Conservation (phyloP, 2,797 vertebrate genomes). For the Heterohyrax brucei region DNA sequence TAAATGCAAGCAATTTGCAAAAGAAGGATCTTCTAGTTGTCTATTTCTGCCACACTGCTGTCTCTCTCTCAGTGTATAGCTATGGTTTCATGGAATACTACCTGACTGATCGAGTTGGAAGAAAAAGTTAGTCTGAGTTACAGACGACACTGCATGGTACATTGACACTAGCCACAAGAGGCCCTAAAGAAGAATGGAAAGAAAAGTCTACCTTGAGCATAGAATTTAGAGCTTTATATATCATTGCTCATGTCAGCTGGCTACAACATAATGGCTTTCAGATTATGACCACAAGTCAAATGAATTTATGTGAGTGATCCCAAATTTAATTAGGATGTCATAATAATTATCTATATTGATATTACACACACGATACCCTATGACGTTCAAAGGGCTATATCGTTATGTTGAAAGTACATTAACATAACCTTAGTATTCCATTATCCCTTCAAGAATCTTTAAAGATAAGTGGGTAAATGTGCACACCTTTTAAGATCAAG, state of each 20-base stretch:
- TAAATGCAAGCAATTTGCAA: neutral
- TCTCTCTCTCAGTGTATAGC: neutral
- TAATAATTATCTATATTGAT: constrained; percentile 36
- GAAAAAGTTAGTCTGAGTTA: neutral
- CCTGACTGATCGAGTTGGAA: neutral
- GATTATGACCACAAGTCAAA: neutral
- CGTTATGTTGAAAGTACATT: constrained; percentile 7
- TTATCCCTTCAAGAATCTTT: neutral
- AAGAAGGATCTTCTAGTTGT: neutral
- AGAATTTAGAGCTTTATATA: neutral
- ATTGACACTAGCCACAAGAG: neutral
- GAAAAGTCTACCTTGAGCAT: neutral
- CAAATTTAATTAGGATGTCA: constrained; percentile 48
- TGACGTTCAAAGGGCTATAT: neutral
- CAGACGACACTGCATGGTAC: neutral
- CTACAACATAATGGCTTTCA: neutral
- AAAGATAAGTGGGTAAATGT: neutral
- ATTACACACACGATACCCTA: neutral
- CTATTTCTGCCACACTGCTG: too few relatives aligned
- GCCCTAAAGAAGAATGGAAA: neutral
- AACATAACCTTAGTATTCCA: neutral
- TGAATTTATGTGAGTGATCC: neutral
- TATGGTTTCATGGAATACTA: neutral
- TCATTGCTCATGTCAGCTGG: neutral
- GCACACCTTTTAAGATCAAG: constrained; percentile 39